phyloP scores from a whole-genome alignment of 2,113 vertebrate species.

The Dromiciops gliroides region DNA sequence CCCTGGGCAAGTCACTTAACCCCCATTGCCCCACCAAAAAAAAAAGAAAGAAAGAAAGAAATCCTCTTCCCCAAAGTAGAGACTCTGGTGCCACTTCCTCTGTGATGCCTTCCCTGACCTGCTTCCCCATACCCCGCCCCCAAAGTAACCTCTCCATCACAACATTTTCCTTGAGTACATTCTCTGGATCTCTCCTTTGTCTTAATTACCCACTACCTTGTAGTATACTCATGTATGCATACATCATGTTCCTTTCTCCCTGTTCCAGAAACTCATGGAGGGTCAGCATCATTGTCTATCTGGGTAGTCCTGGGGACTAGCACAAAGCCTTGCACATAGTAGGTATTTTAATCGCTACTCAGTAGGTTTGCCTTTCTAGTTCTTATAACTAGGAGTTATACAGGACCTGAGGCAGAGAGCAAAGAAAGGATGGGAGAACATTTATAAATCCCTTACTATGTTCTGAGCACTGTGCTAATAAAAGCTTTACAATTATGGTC shows the following conservation, averaged over 20 bases:
- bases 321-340: background rate
- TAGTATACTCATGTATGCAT: background rate
- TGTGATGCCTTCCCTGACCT: background rate
- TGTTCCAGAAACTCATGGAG: background rate
- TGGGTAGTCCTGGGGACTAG: background rate
- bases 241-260: background rate
- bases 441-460: background rate
- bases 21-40: too few relatives aligned
- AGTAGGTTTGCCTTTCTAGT: background rate
- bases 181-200: background rate
- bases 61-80: too few relatives aligned
- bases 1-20: too few relatives aligned
- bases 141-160: background rate
- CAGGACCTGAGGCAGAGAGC: background rate
- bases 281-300: background rate
- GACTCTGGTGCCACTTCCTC: background rate
- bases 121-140: background rate
- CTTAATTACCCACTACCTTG: background rate
- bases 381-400: background rate
- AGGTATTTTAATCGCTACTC: too few relatives aligned
- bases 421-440: background rate
- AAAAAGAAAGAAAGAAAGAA: too few relatives aligned
- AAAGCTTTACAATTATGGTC: background rate
- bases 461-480: background rate
- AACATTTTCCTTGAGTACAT: background rate